Evolutionary conservation across 2,888 invertebrate species (phyloP).

Genomic region (Mechanitis messenoides): DNA sequence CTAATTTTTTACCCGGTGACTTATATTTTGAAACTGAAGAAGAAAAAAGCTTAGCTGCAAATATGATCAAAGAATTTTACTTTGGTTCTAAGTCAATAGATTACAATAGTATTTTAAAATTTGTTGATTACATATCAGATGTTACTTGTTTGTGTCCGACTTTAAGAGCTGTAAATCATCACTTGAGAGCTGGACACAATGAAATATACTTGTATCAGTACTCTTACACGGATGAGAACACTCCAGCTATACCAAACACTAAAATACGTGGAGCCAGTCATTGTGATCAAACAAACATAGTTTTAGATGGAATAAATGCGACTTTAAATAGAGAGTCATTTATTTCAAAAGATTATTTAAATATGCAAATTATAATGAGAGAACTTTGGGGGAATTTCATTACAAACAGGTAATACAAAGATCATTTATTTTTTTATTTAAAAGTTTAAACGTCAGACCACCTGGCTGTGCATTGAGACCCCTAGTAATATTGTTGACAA

Average conservation of each 20-base stretch:
- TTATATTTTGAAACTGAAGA: slow-evolving; percentile 40
- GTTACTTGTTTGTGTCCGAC: slow-evolving; percentile 37
- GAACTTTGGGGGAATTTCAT: slow-evolving; percentile 23
- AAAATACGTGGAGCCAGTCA: slow-evolving; percentile 38
- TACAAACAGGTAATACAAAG: slow-evolving; percentile 34
- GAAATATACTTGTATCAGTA: slow-evolving; percentile 44
- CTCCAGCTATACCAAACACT: slow-evolving; percentile 33
- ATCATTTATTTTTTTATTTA: too few species aligned
- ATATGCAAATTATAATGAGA: slow-evolving; percentile 14
- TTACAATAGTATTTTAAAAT: slow-evolving; percentile 31
- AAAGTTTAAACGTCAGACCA: too few species aligned
- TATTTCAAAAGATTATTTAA: slow-evolving; percentile 15
- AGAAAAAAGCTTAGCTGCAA: slow-evolving; percentile 38
- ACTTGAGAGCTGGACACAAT: slow-evolving; percentile 31
- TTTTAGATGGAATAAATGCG: slow-evolving; percentile 20
- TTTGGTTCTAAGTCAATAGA: slow-evolving; percentile 38
- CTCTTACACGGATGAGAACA: slow-evolving; percentile 38
- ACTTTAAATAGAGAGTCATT: slow-evolving; percentile 4
- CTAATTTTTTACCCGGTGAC: slow-evolving; percentile 47
- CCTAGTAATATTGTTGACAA: too few species aligned
- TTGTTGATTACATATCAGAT: slow-evolving; percentile 48
- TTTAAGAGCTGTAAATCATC: slow-evolving; percentile 35
- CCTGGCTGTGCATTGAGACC: too few species aligned
- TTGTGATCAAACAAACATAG: slow-evolving; percentile 34
- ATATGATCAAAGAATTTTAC: slow-evolving; percentile 39